Evolutionary conservation across 2,797 vertebrate species (phyloP).

Genomic region (Rhynchonycteris naso): DNA sequence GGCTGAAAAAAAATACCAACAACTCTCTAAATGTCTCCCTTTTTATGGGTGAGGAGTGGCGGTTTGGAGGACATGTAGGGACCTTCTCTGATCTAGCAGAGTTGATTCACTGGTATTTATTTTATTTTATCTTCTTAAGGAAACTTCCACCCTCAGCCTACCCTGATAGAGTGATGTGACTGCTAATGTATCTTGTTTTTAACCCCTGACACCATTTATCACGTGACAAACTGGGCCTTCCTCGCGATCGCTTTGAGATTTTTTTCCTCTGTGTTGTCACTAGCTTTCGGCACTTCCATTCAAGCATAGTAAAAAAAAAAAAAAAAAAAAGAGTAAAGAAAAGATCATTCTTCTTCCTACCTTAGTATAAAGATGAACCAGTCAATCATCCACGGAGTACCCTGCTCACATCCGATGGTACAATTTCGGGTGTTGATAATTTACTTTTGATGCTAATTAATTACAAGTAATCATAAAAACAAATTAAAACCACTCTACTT

Average conservation of each 20-base stretch:
- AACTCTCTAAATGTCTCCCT: conserved; percentile 66
- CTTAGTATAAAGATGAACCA: conserved; percentile 76
- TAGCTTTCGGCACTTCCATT: conserved; percentile 71
- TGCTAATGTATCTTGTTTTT: conserved; percentile 34
- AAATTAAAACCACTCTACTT: conserved; percentile 85
- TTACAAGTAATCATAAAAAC: conserved; percentile 87
- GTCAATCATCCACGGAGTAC: conserved; percentile 72
- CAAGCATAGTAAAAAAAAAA: conserved; percentile 54
- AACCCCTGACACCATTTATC: conserved; percentile 62
- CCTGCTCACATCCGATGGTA: conserved; percentile 65
- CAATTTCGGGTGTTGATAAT: conserved; percentile 82
- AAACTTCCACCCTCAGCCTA: conserved; percentile 56
- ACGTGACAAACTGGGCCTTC: conserved; percentile 55
- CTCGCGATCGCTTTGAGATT: conserved; percentile 51
- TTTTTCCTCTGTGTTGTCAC: conserved; percentile 49
- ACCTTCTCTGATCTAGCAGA: conserved; percentile 67
- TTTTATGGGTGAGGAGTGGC: conserved; percentile 53
- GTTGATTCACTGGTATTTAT: conserved; percentile 41
- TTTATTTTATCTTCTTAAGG: conserved; percentile 47
- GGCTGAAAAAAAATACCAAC: conserved; percentile 76
- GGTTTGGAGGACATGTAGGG: conserved; percentile 70
- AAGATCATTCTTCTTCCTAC: conserved; percentile 71
- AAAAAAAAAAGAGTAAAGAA: not conserved
- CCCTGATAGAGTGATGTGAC: conserved; percentile 30
- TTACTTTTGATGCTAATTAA: conserved; percentile 88